Evolutionary conservation across 2,113 vertebrate genomes (phyloP).

Genomic region (Centropus bengalensis): DNA sequence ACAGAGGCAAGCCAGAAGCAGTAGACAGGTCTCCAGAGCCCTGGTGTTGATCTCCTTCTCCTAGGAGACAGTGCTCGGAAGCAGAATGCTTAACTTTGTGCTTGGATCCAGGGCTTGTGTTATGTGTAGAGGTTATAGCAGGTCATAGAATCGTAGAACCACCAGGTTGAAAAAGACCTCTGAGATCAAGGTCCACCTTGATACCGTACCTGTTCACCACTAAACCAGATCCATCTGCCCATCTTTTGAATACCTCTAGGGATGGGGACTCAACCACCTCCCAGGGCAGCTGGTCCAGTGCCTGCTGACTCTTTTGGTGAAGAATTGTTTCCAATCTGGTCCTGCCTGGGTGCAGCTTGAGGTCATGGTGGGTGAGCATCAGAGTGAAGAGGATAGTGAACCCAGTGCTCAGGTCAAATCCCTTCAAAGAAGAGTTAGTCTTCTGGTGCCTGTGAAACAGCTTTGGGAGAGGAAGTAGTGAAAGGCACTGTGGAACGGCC

Average conservation of each 20-base stretch:
- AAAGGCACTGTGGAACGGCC: neutral
- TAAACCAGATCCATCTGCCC: too few relatives aligned
- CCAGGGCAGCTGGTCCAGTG: too few relatives aligned
- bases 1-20: neutral
- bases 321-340: too few relatives aligned
- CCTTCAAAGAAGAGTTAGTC: neutral
- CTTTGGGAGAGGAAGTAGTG: neutral
- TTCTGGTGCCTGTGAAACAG: neutral
- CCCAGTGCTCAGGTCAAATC: neutral
- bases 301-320: too few relatives aligned
- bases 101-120: neutral
- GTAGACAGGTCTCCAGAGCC: neutral
- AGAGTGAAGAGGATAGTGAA: neutral
- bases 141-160: too few relatives aligned
- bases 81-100: neutral
- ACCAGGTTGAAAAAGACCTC: too few relatives aligned
- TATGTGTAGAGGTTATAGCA: neutral
- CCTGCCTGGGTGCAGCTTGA: too few relatives aligned
- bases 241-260: too few relatives aligned
- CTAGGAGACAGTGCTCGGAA: neutral
- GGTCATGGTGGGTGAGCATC: neutral
- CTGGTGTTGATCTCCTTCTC: neutral
- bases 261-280: too few relatives aligned
- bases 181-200: too few relatives aligned
- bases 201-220: too few relatives aligned